Evolutionary conservation across 2,888 invertebrate genomes (phyloP).

Genomic region (Argyresthia albistria): DNA sequence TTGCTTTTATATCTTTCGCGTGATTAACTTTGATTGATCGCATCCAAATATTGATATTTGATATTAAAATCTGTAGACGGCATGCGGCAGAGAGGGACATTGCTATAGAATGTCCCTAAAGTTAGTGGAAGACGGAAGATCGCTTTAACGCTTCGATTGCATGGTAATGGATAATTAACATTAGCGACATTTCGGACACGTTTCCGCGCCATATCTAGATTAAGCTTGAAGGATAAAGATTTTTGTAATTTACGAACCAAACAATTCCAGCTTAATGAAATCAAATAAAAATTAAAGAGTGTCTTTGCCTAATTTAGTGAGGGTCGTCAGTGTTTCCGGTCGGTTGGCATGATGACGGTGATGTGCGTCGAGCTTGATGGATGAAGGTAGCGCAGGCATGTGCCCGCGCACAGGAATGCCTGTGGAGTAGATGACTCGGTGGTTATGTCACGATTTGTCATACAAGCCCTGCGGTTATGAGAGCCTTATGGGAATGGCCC

Average conservation of each 20-base stretch:
- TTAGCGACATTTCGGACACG: conserved; percentile 34
- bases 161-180: conserved; percentile 27
- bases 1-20: conserved; percentile 68
- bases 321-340: conserved; percentile 50
- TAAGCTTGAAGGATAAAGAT: neutral
- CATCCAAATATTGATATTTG: conserved; percentile 67
- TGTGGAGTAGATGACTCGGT: conserved; percentile 40
- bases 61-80: conserved; percentile 42
- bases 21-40: conserved; percentile 71
- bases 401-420: conserved; percentile 13
- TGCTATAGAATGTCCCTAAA: conserved; percentile 15
- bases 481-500: conserved; percentile 29
- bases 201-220: conserved; percentile 4
- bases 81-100: conserved; percentile 22
- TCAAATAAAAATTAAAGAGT: conserved; percentile 13
- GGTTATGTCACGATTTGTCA: conserved; percentile 71
- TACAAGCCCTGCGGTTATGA: conserved; percentile 57
- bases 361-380: conserved; percentile 66
- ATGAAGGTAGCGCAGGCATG: conserved; percentile 57
- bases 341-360: conserved; percentile 59
- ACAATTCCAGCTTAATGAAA: neutral
- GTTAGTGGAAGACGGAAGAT: conserved; percentile 18
- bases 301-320: conserved; percentile 33
- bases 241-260: neutral
- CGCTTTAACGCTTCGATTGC: conserved; percentile 26